phyloP scores from a whole-genome alignment of 2,113 vertebrate species.

The Baryphthengus martii region DNA sequence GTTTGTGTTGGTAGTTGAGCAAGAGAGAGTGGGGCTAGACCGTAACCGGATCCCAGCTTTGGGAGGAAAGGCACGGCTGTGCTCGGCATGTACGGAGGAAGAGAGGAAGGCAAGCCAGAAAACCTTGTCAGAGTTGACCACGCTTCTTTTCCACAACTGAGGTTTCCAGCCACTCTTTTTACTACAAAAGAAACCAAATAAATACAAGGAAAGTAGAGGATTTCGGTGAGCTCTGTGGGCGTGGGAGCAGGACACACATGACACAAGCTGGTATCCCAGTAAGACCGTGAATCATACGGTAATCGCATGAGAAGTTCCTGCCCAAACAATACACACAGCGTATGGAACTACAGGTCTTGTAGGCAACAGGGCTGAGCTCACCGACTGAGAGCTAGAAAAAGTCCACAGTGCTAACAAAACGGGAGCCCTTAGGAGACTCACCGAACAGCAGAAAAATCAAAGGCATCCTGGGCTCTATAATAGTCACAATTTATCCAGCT shows the following conservation, averaged over 20 bases:
- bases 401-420: not conserved
- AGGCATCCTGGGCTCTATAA: not conserved
- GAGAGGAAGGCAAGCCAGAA: conserved; percentile 22
- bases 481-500: not conserved
- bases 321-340: not conserved
- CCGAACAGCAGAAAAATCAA: not conserved
- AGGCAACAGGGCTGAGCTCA: not conserved
- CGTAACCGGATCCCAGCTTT: not conserved
- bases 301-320: conserved; percentile 8
- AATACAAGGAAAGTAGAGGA: not conserved
- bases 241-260: conserved; percentile 46
- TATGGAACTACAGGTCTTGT: not conserved
- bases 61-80: not conserved
- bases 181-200: conserved; percentile 42
- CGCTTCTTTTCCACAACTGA: conserved; percentile 4
- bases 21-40: not conserved
- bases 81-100: not conserved
- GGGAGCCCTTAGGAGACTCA: not conserved
- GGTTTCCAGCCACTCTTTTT: conserved; percentile 10
- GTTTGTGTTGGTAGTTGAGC: not conserved
- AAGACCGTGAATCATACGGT: conserved; percentile 16
- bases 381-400: not conserved
- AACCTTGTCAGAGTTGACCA: conserved; percentile 25
- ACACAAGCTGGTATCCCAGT: conserved; percentile 25
- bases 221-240: conserved; percentile 27